phyloP scores from a whole-genome alignment of 2,888 invertebrate species.

The Stenolophus ochropezus region DNA sequence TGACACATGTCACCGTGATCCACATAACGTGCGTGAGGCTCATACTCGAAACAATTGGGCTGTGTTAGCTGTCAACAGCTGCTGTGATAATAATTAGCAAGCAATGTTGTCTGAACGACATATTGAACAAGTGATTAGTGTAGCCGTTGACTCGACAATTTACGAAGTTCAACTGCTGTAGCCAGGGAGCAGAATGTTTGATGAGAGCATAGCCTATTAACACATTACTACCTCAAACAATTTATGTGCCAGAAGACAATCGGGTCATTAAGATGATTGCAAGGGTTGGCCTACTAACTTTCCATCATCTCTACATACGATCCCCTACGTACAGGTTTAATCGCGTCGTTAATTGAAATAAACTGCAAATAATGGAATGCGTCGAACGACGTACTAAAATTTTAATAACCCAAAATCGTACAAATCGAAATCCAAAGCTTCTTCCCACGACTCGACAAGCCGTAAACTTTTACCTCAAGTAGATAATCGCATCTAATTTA shows the following conservation, averaged over 20 bases:
- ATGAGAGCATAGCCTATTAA: slow-evolving; percentile 26
- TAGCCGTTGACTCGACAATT: slow-evolving; percentile 52
- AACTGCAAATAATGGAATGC: no score
- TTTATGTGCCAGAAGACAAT: slow-evolving; percentile 19
- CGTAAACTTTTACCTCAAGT: no score
- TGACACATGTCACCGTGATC: slow-evolving; percentile 14
- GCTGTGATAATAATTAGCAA: slow-evolving; percentile 50
- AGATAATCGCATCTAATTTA: no score
- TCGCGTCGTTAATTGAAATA: neutral
- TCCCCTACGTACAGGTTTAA: neutral
- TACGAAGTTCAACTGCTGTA: slow-evolving; percentile 39
- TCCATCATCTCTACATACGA: neutral
- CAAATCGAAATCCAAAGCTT: no score
- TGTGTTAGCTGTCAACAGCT: slow-evolving; percentile 43
- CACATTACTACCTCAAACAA: slow-evolving; percentile 19
- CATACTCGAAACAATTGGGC: slow-evolving; percentile 44
- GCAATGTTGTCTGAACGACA: slow-evolving; percentile 50
- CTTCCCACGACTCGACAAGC: no score
- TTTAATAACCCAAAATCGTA: no score
- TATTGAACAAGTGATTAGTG: slow-evolving; percentile 54
- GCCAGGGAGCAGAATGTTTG: slow-evolving; percentile 22
- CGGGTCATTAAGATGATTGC: neutral
- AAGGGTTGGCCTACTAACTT: neutral
- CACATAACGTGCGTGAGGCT: slow-evolving; percentile 23
- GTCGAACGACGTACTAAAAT: no score